These are phyloP conservation scores for Microtus ochrogaster DNA, from an alignment of 2,113 vertebrate species.

Conservation along the genomic window DNA sequence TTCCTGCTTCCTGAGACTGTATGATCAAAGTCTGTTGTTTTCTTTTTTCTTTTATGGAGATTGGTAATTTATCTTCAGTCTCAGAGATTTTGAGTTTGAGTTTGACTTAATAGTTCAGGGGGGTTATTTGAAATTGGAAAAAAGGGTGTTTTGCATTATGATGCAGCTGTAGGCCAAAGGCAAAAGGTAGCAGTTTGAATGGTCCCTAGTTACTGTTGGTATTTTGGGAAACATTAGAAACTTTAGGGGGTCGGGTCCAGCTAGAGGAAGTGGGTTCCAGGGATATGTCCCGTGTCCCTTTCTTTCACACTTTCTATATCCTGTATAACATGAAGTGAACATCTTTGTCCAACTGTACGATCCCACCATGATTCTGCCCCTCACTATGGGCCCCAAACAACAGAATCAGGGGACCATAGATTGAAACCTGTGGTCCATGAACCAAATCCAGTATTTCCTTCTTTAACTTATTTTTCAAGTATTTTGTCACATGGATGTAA, in stretches of 20 bases:
- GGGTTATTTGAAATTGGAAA: neutral
- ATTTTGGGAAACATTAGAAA: neutral
- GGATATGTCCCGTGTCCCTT: neutral
- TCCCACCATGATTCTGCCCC: neutral
- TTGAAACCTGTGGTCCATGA: neutral
- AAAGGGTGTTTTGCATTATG: neutral
- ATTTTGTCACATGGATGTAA: neutral
- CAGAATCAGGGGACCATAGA: neutral
- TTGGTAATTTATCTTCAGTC: neutral
- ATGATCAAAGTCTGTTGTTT: neutral
- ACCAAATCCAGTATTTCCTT: neutral
- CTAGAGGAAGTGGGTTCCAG: neutral
- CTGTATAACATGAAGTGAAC: neutral
- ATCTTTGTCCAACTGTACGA: neutral
- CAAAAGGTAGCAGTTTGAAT: neutral
- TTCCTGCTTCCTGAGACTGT: too few relatives aligned
- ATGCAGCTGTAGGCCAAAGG: neutral
- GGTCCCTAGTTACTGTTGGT: neutral
- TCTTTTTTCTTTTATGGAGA: neutral
- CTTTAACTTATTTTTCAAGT: neutral
- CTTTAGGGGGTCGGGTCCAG: neutral
- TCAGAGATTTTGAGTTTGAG: neutral
- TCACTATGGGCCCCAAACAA: neutral
- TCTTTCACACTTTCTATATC: neutral
- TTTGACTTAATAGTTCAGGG: neutral